Evolutionary conservation across 2,113 vertebrate genomes (phyloP), one percentile per base, ranked within the genome.

Genomic region (Rhodinocichla rosea): DNA sequence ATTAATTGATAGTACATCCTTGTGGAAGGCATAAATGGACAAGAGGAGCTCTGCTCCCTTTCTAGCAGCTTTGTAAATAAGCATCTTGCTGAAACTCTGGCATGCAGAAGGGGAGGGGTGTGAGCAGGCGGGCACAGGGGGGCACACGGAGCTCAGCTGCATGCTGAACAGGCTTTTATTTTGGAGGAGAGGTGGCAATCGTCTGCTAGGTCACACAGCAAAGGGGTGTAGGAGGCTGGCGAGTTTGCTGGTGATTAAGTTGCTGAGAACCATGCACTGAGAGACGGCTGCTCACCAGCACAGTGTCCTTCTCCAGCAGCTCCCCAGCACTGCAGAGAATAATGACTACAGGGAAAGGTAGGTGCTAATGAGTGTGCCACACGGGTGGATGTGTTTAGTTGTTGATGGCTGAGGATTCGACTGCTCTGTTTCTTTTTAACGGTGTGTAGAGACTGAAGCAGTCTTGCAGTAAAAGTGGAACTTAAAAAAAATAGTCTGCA

Each of bases 291-390:
- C 89, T 94, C 86, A 37, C 11, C 5, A 97, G 78, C 81, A 57
- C 80, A 10, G 77, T 17, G 89, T 70, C 92, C 87, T 94, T 89
- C 68, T 40, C 65, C 89, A 93, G 92, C 91, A 76, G 92, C 93
- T 83, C 67, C 16, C 32, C 28, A 86, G 83, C 88, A 6, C 94
- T 81, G 92, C 91, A 52, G 92, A 92, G 90, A 96, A 98, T 99
- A 96, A 99, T 99, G 98, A 99, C 99, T 87, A 97, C 98, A 7
- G 98, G 98, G 89, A 98, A 98, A 98, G 99, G 99, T 99, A 98
- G 96, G 98, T 94, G 78, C 30, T 90, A 26, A 67, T 57, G 86
- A 77, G 68, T 12, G 37, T 76, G 82, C 62, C 47, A 45, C 17
- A 1, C n/a, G 47, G 37, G 7, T 33, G 40, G 74, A 47, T 0